These are phyloP conservation scores for Numenius arquata DNA, from an alignment of 2,113 vertebrate genomes.

Conservation along the genomic window DNA sequence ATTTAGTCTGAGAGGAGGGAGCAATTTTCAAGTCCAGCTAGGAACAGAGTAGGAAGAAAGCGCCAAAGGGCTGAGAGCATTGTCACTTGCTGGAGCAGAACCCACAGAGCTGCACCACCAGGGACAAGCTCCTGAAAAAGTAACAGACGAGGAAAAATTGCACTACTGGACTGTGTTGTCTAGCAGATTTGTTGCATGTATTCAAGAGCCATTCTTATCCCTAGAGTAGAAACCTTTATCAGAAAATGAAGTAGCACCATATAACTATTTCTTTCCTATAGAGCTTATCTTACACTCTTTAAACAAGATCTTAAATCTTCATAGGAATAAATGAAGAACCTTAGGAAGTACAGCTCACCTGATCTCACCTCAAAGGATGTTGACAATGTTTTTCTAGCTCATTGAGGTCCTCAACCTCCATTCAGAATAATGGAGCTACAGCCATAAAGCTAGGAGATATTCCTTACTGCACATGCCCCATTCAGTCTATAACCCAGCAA, in stretches of 20 bases:
- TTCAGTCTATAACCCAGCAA: background rate
- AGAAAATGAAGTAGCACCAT: background rate
- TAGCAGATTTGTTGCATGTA: background rate
- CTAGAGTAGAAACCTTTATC: background rate
- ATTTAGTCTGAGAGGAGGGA: background rate
- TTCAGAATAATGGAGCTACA: background rate
- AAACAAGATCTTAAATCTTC: background rate
- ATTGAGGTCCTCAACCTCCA: background rate
- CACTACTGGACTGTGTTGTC: background rate
- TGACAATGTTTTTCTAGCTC: background rate
- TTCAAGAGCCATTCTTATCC: background rate
- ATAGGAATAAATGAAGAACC: background rate
- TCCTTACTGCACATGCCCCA: background rate
- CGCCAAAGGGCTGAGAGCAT: background rate
- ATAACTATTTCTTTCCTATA: background rate
- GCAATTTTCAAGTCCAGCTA: background rate
- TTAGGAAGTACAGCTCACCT: background rate
- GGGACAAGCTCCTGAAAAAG: background rate
- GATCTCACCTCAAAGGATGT: background rate
- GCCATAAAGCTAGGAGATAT: background rate
- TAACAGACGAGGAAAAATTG: background rate
- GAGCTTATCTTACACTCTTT: background rate
- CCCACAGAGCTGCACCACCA: background rate
- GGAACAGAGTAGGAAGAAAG: background rate
- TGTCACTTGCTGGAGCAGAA: background rate